Base-by-base conservation (phyloP, 23 tunicate species). In the Halocynthia aurantium region DNA sequence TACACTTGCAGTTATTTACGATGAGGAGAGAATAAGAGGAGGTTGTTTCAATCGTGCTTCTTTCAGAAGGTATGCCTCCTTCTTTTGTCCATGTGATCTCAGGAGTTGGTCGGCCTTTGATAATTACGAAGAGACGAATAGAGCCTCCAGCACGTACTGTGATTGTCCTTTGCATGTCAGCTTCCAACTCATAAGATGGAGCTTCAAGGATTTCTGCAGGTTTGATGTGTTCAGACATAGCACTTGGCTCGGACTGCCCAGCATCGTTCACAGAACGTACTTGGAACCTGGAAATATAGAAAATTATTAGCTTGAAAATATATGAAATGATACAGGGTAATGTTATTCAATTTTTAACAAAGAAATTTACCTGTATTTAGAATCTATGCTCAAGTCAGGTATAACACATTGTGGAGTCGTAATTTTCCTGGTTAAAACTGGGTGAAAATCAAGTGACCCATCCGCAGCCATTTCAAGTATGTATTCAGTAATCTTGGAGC, bases 1-100 rank as follows among this genome's bases (percentile, higher is more conserved):
- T 51, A 11, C 77, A 62, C 20, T 68, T 80, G 12, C 54, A 77
- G 17, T 69, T 80, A 8, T 72, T 55, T 10, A 80, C 70, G 12
- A 68, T 31, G 10, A 80, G 21, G 8, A 69, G 21, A 74, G 88
- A 84, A 82, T 89, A 89, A 15, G 96, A 89, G 22, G 88, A 73
- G 31, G 96, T 89, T 11, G 85, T 89, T 62, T 89, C 96, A 75
- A 89, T 76, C 11, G 70, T 50, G 22, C 82, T 72, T 67, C 96
- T 80, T 18, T 84, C 85, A 11, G 82, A 77, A 50, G 87, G 88
- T 50, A 89, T 73, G 22, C 92, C 98, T n/a, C 85, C 95, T 73
- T 94, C 95, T 73, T 94, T 94, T 13, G 84, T 78, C 99, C 99
- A 94, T 7, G 84, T 84, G 9, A 82, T 82, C 8, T 75, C 80